phyloP scores from a whole-genome alignment of 37 sponge, comb jelly and placozoan genomes.

The Spongilla lacustris region DNA sequence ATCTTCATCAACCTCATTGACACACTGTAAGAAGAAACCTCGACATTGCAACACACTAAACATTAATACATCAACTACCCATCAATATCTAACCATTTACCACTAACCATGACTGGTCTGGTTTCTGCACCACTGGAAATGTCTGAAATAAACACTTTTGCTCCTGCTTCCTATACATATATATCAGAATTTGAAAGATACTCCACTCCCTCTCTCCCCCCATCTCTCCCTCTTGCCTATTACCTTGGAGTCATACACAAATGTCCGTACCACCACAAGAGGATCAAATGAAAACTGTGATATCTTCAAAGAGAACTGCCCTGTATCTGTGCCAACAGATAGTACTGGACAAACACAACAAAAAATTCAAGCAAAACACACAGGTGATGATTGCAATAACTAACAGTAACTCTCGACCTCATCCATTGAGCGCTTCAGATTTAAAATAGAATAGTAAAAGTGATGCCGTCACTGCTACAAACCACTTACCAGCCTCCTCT shows the following conservation, averaged over 20 bases:
- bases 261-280: not conserved
- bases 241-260: slow-evolving; percentile 13
- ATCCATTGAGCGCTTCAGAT: slow-evolving; percentile 52
- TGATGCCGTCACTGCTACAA: not conserved
- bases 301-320: slow-evolving; percentile 2
- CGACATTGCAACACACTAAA: not conserved
- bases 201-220: too few relatives aligned
- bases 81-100: not conserved
- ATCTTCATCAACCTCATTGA: slow-evolving; percentile 22
- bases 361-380: not conserved
- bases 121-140: not conserved
- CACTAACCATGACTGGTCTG: not conserved
- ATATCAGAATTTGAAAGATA: not conserved
- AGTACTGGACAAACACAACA: not conserved
- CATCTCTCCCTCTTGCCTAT: not conserved
- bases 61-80: not conserved
- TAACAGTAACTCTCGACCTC: slow-evolving; percentile 57
- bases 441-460: not conserved
- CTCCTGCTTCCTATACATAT: not conserved
- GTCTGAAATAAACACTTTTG: slow-evolving; percentile 14
- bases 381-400: not conserved
- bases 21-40: slow-evolving; percentile 32
- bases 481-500: slow-evolving; percentile 60
- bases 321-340: not conserved
- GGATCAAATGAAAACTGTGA: slow-evolving; percentile 49